Evolutionary conservation across 2,113 vertebrate species (phyloP).

Genomic region (Catharus bicknelli): DNA sequence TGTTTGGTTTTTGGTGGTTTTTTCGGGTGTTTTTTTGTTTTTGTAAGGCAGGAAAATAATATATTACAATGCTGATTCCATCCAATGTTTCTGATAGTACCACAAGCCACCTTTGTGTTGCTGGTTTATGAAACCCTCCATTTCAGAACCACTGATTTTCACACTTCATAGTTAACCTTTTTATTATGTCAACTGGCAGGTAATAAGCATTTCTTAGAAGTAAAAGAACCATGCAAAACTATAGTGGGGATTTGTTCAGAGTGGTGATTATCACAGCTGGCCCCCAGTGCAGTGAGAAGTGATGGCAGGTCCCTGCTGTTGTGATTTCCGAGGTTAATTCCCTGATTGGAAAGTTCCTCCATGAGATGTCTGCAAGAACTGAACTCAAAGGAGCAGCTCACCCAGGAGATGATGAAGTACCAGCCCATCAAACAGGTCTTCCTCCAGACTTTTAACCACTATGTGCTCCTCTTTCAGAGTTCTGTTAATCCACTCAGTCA

Average conservation of each 20-base stretch:
- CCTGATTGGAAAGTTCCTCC: not conserved
- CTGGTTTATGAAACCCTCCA: not conserved
- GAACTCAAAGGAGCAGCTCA: slow-evolving; percentile 64
- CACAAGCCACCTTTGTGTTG: not conserved
- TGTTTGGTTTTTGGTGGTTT: too few relatives aligned
- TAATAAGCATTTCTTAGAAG: not conserved
- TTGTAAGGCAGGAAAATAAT: not conserved
- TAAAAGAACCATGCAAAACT: not conserved
- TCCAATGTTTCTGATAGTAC: not conserved
- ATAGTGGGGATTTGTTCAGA: not conserved
- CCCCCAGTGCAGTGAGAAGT: not conserved
- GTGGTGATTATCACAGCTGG: not conserved
- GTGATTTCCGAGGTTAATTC: rapidly evolving
- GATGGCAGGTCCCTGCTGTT: not conserved
- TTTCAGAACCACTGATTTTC: not conserved
- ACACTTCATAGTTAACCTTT: not conserved
- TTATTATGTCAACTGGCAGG: not conserved
- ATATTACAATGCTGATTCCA: not conserved
- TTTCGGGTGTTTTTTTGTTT: too few relatives aligned
- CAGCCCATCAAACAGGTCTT: slow-evolving; percentile 92
- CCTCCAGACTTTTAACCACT: slow-evolving; percentile 86
- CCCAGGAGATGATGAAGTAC: slow-evolving; percentile 92
- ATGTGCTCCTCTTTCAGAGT: slow-evolving; percentile 87
- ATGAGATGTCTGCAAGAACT: not conserved
- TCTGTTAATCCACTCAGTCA: slow-evolving; percentile 88